phyloP scores from a whole-genome alignment of 2,797 vertebrate genomes.

The Lates japonicus region DNA sequence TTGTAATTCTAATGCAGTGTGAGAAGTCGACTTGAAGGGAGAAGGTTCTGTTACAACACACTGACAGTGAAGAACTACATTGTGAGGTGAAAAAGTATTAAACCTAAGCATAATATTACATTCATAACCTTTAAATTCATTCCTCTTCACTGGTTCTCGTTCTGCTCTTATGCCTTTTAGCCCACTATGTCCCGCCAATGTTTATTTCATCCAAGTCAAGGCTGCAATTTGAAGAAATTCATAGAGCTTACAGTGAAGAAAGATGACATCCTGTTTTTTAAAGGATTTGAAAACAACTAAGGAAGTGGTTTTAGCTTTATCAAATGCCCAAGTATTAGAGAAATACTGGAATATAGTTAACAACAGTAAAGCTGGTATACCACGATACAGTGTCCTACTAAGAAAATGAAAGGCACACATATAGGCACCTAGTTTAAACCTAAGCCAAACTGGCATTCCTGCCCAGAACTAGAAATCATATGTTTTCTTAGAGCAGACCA shows the following conservation, averaged over 20 bases:
- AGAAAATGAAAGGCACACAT: neutral
- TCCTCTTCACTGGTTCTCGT: conserved; percentile 10
- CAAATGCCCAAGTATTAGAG: neutral
- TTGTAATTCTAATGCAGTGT: conserved; percentile 52
- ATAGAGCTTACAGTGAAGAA: conserved; percentile 14
- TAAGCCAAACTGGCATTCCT: conserved; percentile 12
- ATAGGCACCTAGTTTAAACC: neutral
- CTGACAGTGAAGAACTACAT: neutral
- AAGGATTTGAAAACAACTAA: conserved; percentile 27
- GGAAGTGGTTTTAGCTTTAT: conserved; percentile 15
- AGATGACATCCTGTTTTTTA: conserved; percentile 35
- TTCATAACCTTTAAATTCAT: conserved; percentile 28
- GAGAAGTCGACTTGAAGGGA: conserved; percentile 34
- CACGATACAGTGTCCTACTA: neutral
- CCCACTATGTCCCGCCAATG: conserved; percentile 3
- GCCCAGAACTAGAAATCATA: conserved; percentile 20
- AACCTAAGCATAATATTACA: neutral
- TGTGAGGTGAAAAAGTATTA: neutral
- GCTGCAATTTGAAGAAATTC: conserved; percentile 26
- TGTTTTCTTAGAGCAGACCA: conserved; percentile 10
- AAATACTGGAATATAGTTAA: conserved; percentile 2
- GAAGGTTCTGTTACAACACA: conserved; percentile 10
- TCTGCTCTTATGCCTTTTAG: conserved; percentile 12
- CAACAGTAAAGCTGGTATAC: neutral
- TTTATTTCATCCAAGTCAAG: conserved; percentile 25